Conservation (phyloP, 2,797 vertebrate species). For the Acanthopagrus latus region DNA sequence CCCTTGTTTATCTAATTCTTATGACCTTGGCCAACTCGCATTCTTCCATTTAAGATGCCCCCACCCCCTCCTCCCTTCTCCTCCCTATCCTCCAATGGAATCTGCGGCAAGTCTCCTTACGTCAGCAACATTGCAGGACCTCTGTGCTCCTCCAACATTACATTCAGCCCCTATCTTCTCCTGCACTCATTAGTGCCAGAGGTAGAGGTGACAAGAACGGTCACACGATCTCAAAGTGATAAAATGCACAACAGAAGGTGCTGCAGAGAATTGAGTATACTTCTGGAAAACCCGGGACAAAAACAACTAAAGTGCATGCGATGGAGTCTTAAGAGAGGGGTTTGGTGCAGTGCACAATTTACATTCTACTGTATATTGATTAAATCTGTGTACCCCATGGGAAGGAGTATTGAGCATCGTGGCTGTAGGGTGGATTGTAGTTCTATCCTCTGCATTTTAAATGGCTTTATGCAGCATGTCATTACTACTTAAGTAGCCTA, state of each 20-base stretch:
- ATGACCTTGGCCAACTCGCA: slow-evolving; percentile 81
- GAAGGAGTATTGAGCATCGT: slow-evolving; percentile 78
- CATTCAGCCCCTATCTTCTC: slow-evolving; percentile 76
- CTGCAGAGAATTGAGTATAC: slow-evolving; percentile 63
- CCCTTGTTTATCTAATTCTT: slow-evolving; percentile 76
- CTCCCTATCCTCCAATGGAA: slow-evolving; percentile 75
- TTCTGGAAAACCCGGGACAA: slow-evolving; percentile 54
- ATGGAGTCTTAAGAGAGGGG: slow-evolving; percentile 67
- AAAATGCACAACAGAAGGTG: slow-evolving; percentile 71
- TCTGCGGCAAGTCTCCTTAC: slow-evolving; percentile 75
- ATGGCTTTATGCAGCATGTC: slow-evolving; percentile 79
- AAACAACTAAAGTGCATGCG: slow-evolving; percentile 52
- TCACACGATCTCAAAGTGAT: slow-evolving; percentile 78
- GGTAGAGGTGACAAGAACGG: slow-evolving; percentile 82
- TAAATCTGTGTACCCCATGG: slow-evolving; percentile 77
- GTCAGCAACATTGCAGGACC: slow-evolving; percentile 84
- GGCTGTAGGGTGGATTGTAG: slow-evolving; percentile 78
- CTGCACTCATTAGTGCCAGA: slow-evolving; percentile 80
- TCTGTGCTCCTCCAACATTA: slow-evolving; percentile 77
- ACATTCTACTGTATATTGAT: slow-evolving; percentile 85
- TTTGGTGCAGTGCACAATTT: slow-evolving; percentile 86
- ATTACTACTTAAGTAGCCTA: slow-evolving; percentile 69
- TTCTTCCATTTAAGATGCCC: slow-evolving; percentile 73
- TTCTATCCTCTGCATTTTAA: slow-evolving; percentile 80
- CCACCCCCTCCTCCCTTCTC: slow-evolving; percentile 26